Evolutionary conservation across 2,113 vertebrate genomes (phyloP).

Genomic region (Lycaon pictus): DNA sequence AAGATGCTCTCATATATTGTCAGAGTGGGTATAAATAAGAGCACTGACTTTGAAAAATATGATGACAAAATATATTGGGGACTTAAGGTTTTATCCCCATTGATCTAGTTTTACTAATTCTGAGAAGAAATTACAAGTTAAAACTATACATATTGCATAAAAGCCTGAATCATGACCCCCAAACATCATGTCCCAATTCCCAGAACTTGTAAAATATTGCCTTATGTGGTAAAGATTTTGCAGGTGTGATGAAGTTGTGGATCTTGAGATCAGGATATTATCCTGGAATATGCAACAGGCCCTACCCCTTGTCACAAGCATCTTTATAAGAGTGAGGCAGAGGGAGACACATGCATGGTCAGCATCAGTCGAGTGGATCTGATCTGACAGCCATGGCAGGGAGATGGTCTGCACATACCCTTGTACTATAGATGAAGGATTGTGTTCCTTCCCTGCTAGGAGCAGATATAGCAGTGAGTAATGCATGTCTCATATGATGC

Average conservation of each 20-base stretch:
- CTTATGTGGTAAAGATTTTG: not conserved
- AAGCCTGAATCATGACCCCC: not conserved
- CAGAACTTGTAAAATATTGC: not conserved
- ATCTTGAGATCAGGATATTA: not conserved
- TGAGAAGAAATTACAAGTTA: not conserved
- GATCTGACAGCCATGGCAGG: not conserved
- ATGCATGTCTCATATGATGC: not conserved
- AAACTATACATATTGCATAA: not conserved
- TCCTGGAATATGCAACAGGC: not conserved
- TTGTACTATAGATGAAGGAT: not conserved
- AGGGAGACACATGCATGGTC: not conserved
- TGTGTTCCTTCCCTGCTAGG: not conserved
- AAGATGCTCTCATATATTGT: not conserved
- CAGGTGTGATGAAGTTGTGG: not conserved
- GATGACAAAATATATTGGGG: not conserved
- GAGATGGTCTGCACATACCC: not conserved
- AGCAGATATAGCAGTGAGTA: not conserved
- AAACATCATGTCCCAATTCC: no score
- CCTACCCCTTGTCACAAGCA: rapidly evolving
- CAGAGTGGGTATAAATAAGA: not conserved
- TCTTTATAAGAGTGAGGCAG: not conserved
- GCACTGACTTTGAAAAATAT: not conserved
- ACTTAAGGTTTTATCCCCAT: not conserved
- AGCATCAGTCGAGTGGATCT: no score
- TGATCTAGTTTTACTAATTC: not conserved